Conservation (phyloP, 2,797 vertebrate species). For the Squalus acanthias region DNA sequence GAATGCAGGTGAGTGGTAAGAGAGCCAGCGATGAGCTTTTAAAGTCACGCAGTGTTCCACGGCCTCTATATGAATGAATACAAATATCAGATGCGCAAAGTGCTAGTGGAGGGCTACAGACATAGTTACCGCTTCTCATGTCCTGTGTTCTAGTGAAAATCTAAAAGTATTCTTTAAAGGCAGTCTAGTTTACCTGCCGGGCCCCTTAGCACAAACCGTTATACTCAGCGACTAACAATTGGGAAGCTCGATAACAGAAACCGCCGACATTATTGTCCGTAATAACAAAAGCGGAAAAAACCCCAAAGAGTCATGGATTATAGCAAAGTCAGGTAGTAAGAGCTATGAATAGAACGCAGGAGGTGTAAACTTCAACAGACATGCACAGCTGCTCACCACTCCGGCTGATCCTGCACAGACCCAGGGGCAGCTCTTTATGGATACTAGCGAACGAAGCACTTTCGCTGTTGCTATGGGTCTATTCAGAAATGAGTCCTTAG, state of each 20-base stretch:
- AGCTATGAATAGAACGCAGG: too few species aligned
- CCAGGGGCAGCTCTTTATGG: neutral
- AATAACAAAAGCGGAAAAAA: too few species aligned
- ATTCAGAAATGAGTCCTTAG: neutral
- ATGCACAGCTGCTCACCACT: too few species aligned
- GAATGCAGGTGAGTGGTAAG: conserved; percentile 55
- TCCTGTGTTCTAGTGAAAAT: neutral
- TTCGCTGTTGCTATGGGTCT: neutral
- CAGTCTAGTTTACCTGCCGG: neutral
- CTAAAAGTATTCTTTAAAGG: neutral
- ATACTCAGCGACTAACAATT: neutral
- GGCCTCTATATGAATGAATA: neutral
- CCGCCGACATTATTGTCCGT: neutral
- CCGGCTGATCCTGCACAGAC: neutral
- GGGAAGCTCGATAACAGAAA: neutral
- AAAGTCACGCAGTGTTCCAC: neutral
- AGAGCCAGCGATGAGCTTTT: neutral
- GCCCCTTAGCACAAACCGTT: neutral
- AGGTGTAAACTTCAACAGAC: neutral
- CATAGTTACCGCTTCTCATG: neutral
- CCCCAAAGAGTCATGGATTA: neutral
- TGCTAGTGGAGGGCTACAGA: too few species aligned
- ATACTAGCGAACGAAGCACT: neutral
- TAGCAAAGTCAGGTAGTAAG: neutral
- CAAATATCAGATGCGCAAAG: neutral